A percentile compares a stretch with the other conserved stretches of the same genome.
Evolutionary conservation across 2,797 vertebrate species (phyloP).

Genomic region (Pogonophryne albipinna): DNA sequence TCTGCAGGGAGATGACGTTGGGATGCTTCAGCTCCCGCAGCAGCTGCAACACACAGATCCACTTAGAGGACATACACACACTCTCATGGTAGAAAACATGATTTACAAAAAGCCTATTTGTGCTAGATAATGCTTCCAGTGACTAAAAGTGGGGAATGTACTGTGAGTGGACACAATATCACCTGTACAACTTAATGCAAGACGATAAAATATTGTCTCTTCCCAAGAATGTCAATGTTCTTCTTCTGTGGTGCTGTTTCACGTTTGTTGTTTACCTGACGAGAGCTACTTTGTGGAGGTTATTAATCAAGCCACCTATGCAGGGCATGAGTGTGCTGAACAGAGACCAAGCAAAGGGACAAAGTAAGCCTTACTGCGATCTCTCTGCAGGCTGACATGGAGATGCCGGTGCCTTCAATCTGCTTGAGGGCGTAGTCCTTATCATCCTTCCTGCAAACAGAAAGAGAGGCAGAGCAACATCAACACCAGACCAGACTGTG

Average conservation of each 20-base stretch:
- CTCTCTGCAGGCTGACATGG: slow-evolving; percentile 99
- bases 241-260: neutral
- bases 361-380: slow-evolving; percentile 92
- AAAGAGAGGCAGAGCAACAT: slow-evolving; percentile 71
- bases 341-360: slow-evolving; percentile 32
- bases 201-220: neutral
- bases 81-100: slow-evolving; percentile 12
- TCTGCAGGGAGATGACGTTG: slow-evolving; percentile 99
- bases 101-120: neutral
- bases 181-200: neutral
- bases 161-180: neutral
- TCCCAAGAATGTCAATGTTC: neutral
- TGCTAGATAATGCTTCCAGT: neutral
- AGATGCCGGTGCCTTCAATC: slow-evolving; percentile 99
- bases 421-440: slow-evolving; percentile 99
- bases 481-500: slow-evolving; percentile 68
- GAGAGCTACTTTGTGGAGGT: slow-evolving; percentile 30
- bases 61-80: slow-evolving; percentile 27
- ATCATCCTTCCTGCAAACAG: slow-evolving; percentile 95
- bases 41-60: slow-evolving; percentile 89
- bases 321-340: slow-evolving; percentile 38
- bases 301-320: slow-evolving; percentile 41
- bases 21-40: slow-evolving; percentile 98
- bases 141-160: neutral
- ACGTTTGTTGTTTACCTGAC: slow-evolving; percentile 15